These are phyloP conservation scores for Syngnathoides biaculeatus DNA, from an alignment of 2,113 vertebrate genomes.

Conservation along the genomic window DNA sequence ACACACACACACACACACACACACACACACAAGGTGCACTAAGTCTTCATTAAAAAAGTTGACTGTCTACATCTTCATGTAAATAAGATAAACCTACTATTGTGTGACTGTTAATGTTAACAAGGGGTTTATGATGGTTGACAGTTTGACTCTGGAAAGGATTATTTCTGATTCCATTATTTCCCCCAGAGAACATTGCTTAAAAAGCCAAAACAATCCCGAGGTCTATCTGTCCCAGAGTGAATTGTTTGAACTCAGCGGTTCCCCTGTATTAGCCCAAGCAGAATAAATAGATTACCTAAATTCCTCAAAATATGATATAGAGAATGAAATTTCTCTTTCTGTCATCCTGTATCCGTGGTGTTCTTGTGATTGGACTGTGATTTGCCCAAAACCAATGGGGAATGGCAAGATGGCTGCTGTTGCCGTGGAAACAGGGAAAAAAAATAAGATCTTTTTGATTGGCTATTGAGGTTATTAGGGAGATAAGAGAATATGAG, in stretches of 20 bases:
- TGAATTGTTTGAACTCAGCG: not conserved
- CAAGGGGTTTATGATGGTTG: no score
- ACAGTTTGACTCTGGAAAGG: no score
- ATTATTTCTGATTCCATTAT: no score
- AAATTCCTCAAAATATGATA: not conserved
- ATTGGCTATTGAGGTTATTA: constrained; percentile 47
- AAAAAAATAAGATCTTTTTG: constrained; percentile 31
- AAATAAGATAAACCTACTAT: no score
- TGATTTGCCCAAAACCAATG: constrained; percentile 56
- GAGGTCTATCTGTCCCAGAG: no score
- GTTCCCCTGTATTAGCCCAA: not conserved
- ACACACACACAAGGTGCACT: no score
- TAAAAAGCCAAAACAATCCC: no score
- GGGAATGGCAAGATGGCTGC: constrained; percentile 66
- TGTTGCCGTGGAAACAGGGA: constrained; percentile 68
- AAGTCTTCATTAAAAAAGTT: no score
- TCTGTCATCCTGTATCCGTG: constrained; percentile 60
- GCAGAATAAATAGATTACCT: not conserved
- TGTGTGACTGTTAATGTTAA: no score
- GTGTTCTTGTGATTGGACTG: constrained; percentile 43
- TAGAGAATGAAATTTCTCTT: constrained; percentile 7
- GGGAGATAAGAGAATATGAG: constrained; percentile 23
- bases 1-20: no score
- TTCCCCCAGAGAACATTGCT: no score
- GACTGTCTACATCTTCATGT: no score